phyloP scores from a whole-genome alignment of 2,888 invertebrate species.

The Disparrhopalites patrizii region DNA sequence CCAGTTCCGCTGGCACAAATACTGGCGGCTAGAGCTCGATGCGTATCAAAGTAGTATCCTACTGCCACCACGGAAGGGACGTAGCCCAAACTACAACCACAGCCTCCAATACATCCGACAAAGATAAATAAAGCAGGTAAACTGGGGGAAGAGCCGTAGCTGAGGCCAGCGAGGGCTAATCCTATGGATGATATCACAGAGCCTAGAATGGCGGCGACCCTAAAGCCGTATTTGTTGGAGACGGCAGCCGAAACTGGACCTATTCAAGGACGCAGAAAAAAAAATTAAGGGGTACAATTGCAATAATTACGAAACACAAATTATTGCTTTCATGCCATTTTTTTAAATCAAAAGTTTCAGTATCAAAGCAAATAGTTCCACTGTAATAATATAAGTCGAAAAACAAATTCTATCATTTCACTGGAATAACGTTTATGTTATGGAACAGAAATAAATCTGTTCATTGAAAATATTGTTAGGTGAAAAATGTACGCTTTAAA shows the following conservation, averaged over 20 bases:
- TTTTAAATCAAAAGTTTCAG: no score
- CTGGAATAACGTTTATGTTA: no score
- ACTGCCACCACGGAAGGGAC: conserved; percentile 92
- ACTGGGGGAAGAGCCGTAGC: conserved; percentile 29
- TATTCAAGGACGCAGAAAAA: no score
- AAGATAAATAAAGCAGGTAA: conserved; percentile 33
- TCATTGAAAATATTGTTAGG: not conserved
- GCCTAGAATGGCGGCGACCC: conserved; percentile 80
- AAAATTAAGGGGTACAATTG: not conserved
- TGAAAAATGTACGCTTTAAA: not conserved
- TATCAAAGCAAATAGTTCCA: no score
- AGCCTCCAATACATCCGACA: conserved; percentile 56
- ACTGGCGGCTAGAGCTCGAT: conserved; percentile 92
- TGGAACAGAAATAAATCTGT: not conserved
- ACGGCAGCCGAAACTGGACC: conserved; percentile 90
- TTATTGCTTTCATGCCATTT: no score
- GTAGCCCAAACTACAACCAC: conserved; percentile 91
- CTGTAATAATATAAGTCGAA: no score
- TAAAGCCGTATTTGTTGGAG: conserved; percentile 89
- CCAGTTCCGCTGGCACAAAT: conserved; percentile 96
- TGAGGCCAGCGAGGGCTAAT: conserved; percentile 66
- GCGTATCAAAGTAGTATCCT: conserved; percentile 95
- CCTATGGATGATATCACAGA: conserved; percentile 66
- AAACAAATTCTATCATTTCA: no score
- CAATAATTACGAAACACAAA: no score